phyloP scores from a whole-genome alignment of 2,797 vertebrate genomes.

The Uromys caudimaculatus region DNA sequence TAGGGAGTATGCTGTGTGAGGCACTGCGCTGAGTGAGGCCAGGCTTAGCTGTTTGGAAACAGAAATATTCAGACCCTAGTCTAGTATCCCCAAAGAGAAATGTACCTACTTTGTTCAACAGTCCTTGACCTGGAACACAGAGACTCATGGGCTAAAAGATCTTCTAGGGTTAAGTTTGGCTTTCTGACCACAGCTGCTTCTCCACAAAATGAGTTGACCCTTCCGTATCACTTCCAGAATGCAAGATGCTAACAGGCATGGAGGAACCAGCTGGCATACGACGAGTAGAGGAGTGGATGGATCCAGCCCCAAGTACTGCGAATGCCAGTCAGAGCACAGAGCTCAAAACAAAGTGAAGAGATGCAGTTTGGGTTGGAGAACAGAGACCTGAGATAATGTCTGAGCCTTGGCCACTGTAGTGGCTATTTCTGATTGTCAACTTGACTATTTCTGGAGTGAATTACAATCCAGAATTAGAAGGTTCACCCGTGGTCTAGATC shows the following conservation, averaged over 20 bases:
- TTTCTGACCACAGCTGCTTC: neutral
- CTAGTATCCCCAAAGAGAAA: constrained; percentile 1
- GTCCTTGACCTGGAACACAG: neutral
- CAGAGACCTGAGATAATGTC: neutral
- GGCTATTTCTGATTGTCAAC: no score
- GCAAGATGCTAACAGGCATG: neutral
- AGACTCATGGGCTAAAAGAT: neutral
- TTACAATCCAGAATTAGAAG: no score
- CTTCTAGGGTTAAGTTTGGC: neutral
- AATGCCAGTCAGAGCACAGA: neutral
- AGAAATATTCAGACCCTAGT: neutral
- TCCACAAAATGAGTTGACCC: neutral
- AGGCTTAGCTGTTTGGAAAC: neutral
- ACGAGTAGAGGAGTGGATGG: neutral
- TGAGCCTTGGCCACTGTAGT: neutral
- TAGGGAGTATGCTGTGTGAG: neutral
- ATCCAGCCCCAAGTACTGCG: neutral
- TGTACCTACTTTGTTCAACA: neutral
- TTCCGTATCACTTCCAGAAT: neutral
- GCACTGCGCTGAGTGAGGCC: neutral
- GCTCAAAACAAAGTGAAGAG: neutral
- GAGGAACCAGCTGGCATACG: neutral
- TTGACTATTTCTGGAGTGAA: no score
- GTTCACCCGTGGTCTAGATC: no score
- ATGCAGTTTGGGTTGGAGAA: neutral